Evolutionary conservation across 2,113 vertebrate genomes (phyloP), one percentile per base, ranked within the genome.

Genomic region (human (Homo sapiens)): DNA sequence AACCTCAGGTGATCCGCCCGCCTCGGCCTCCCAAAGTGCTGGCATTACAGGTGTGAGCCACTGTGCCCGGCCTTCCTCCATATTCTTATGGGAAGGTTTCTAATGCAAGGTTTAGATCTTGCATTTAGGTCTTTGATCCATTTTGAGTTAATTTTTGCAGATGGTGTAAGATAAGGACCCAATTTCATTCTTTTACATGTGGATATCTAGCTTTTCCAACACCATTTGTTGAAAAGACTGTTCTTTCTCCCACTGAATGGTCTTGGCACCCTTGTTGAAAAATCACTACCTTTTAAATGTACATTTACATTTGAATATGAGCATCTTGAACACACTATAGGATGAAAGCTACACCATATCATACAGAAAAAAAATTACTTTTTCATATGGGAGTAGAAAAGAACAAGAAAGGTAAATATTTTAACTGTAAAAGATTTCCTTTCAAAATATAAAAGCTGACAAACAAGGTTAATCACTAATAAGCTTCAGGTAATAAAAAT

Each of bases 371-470:
- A 79, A 85, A 48, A 61, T 18, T 22, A 78, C 12, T 70, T 95
- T 85, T 59, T 70, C 17, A 79, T 48, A 79, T 57, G 32, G n/a
- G 38, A 76, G n/a, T 61, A 90, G 48, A 68, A 88, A 92, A 89
- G 23, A 38, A 70, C 5, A 85, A 43, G 18, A 81, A 50, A 50
- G 25, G 72, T 2, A 66, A 84, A 43, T 80, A 89, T 73, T 50
- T 90, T 85, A n/a, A 52, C n/a, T 78, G 23, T 72, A 75, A 82
- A 95, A 96, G 32, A 70, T 87, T 94, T 90, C 18, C 64, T 64
- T 86, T 79, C 25, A 90, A 86, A 86, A 45, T 52, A 55, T 43
- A 66, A 75, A 86, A 81, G 43, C 17, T 86, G 27, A n/a, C 35
- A 80, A 72, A 64, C 45, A 64, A 68, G 23, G 13, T 38, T 66